Evolutionary conservation across 1,140 invertebrate species (phyloP).

Genomic region (Globodera rostochiensis): DNA sequence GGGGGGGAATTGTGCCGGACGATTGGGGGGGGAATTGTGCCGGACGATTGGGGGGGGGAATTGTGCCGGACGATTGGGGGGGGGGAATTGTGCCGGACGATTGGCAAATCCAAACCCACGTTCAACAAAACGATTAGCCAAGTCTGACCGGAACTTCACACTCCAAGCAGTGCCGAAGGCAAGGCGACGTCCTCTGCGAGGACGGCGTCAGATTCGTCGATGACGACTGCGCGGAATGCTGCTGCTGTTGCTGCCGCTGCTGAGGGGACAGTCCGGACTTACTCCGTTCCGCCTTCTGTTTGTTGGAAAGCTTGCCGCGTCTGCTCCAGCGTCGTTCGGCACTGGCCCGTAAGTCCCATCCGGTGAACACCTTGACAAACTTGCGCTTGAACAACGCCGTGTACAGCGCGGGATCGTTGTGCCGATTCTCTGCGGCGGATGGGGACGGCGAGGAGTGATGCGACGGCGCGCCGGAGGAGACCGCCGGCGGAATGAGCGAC

Average conservation of each 20-base stretch:
- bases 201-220: background rate
- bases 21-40: too few relatives aligned
- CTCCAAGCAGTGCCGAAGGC: conserved; percentile 31
- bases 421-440: conserved; percentile 4
- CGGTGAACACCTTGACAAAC: conserved; percentile 39
- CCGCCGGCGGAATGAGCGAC: background rate
- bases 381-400: conserved; percentile 38
- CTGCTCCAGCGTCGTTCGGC: conserved; percentile 16
- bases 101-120: background rate
- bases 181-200: conserved; percentile 20
- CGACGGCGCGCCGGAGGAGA: background rate
- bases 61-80: too few relatives aligned
- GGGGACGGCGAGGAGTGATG: background rate
- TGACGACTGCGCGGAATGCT: background rate
- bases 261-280: background rate
- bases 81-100: too few relatives aligned
- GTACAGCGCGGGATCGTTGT: conserved; percentile 36
- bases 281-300: conserved; percentile 3
- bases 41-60: too few relatives aligned
- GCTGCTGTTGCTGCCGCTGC: too few relatives aligned
- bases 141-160: conserved; percentile 22
- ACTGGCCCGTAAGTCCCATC: conserved; percentile 25
- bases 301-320: conserved; percentile 17
- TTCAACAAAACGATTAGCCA: background rate
- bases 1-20: background rate